phyloP scores from a whole-genome alignment of 23 tunicate species.

The Aplidium turbinatum region DNA sequence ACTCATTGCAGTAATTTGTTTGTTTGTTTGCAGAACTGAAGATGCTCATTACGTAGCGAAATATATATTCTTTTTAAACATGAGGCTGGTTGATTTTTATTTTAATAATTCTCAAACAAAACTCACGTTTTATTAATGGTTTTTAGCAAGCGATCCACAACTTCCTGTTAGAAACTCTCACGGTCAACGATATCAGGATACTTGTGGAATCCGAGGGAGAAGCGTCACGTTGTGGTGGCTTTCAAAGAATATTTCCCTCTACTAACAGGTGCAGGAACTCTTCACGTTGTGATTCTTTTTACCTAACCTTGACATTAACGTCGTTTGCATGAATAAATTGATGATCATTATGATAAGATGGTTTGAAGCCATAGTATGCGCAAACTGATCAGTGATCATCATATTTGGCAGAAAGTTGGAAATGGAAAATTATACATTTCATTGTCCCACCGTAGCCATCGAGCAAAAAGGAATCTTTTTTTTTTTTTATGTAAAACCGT shows the following conservation, averaged over 20 bases:
- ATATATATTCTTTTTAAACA: too few species aligned
- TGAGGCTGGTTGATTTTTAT: too few species aligned
- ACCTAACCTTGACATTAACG: too few species aligned
- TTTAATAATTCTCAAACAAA: too few species aligned
- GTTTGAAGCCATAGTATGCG: neutral
- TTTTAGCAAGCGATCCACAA: conserved; percentile 42
- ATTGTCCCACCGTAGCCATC: too few species aligned
- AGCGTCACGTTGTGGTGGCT: conserved; percentile 56
- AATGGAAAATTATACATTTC: too few species aligned
- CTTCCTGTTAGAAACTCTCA: conserved; percentile 68
- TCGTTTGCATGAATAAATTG: too few species aligned
- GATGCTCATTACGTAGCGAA: too few species aligned
- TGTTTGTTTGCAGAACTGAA: too few species aligned
- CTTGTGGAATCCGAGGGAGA: conserved; percentile 82
- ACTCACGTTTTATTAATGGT: neutral
- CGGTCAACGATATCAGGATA: conserved; percentile 78
- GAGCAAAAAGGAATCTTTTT: too few species aligned
- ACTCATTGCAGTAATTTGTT: too few species aligned
- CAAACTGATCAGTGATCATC: neutral
- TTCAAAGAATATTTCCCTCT: conserved; percentile 68
- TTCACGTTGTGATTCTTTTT: neutral
- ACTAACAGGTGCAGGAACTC: conserved; percentile 23
- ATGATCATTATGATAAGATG: neutral
- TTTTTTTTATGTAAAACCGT: too few species aligned
- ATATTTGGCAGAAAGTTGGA: neutral